These are phyloP conservation scores for Festucalex cinctus DNA, from an alignment of 2,113 vertebrate genomes.

Conservation along the genomic window DNA sequence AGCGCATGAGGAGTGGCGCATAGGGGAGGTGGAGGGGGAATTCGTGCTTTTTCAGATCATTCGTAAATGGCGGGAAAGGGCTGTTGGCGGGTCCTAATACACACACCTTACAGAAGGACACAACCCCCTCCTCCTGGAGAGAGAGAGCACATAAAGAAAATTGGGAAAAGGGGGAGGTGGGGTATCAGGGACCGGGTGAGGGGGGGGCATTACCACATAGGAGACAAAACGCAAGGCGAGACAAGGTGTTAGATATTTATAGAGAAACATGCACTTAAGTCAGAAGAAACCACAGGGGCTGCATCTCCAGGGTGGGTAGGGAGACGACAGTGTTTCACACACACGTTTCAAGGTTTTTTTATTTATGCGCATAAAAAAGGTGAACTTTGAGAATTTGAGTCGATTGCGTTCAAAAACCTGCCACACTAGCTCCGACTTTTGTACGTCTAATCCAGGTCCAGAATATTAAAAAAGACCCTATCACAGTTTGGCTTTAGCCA, in stretches of 20 bases:
- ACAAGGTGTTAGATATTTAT: slow-evolving; percentile 60
- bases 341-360: neutral
- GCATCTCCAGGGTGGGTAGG: slow-evolving; percentile 32
- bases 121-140: slow-evolving; percentile 96
- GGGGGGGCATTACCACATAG: slow-evolving; percentile 72
- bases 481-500: too few species aligned
- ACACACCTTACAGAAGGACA: slow-evolving; percentile 99
- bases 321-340: slow-evolving; percentile 9
- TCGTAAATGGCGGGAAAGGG: slow-evolving; percentile 51
- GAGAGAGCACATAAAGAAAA: slow-evolving; percentile 75
- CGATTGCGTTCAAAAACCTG: neutral
- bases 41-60: slow-evolving; percentile 54
- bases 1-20: slow-evolving; percentile 9
- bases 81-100: slow-evolving; percentile 61
- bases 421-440: neutral
- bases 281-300: slow-evolving; percentile 16
- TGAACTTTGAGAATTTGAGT: neutral
- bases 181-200: slow-evolving; percentile 44
- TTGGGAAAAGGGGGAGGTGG: slow-evolving; percentile 46
- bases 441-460: neutral
- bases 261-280: slow-evolving; percentile 59
- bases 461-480: too few species aligned
- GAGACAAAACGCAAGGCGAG: slow-evolving; percentile 77
- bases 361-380: neutral
- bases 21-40: slow-evolving; percentile 7